Conservation (phyloP, 2,113 vertebrate genomes). For the Panthera uncia region DNA sequence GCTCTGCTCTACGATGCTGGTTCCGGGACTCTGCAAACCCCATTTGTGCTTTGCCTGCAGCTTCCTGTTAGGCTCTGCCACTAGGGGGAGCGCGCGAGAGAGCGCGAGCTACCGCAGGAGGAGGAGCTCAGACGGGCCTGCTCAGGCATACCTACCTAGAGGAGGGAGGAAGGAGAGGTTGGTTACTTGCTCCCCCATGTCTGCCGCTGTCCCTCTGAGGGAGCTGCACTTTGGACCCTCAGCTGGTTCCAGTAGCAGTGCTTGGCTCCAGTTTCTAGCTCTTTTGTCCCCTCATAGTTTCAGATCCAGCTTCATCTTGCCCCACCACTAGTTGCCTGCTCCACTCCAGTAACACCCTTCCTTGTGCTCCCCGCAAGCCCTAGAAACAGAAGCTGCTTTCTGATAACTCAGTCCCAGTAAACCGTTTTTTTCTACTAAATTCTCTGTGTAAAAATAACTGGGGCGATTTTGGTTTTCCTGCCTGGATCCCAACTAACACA, state of each 20-base stretch:
- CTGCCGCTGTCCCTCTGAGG: not conserved
- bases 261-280: not conserved
- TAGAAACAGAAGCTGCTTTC: not conserved
- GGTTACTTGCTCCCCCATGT: not conserved
- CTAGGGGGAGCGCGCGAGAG: not conserved
- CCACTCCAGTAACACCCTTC: not conserved
- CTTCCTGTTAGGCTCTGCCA: not conserved
- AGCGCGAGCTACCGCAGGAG: not conserved
- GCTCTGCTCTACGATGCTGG: not conserved
- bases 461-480: not conserved
- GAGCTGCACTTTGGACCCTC: not conserved
- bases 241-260: not conserved
- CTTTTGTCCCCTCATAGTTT: not conserved
- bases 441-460: not conserved
- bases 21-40: not conserved
- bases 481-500: not conserved
- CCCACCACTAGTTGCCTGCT: not conserved
- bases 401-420: not conserved
- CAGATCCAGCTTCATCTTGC: not conserved
- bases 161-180: not conserved
- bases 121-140: not conserved
- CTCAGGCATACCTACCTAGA: not conserved
- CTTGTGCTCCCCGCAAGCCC: not conserved
- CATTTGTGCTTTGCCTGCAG: not conserved
- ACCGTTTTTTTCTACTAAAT: not conserved